phyloP scores from a whole-genome alignment of 2,888 invertebrate genomes.

The Brachyopa scutellaris region DNA sequence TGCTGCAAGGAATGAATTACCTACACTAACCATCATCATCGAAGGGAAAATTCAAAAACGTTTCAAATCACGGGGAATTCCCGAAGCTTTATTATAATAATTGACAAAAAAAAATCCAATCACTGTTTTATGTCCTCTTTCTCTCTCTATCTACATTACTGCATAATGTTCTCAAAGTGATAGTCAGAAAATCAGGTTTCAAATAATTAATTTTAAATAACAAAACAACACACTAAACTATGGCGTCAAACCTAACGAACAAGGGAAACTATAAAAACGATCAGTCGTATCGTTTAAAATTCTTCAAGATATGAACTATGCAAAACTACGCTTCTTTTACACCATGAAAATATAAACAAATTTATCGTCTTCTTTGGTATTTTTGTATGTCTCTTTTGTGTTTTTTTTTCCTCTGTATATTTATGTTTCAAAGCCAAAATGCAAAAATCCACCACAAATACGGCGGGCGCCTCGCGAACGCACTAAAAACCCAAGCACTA shows the following conservation, averaged over 20 bases:
- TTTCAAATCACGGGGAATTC: conserved; percentile 13
- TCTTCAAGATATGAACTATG: conserved; percentile 26
- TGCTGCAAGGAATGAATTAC: conserved; percentile 27
- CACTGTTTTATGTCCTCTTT: neutral
- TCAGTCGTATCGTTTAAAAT: conserved; percentile 1
- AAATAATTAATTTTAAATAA: neutral
- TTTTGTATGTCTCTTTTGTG: conserved; percentile 5
- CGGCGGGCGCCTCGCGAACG: conserved; percentile 39
- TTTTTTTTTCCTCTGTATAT: conserved; percentile 5
- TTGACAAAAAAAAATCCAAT: neutral
- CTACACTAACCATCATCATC: no score
- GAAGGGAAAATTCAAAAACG: no score
- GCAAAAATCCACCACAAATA: conserved; percentile 55
- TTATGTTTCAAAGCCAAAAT: conserved; percentile 36
- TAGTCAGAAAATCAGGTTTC: conserved; percentile 20
- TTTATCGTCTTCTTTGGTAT: conserved; percentile 31
- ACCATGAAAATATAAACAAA: conserved; percentile 3
- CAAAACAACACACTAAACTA: conserved; percentile 2
- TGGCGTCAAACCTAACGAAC: conserved; percentile 1
- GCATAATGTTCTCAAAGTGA: conserved; percentile 19
- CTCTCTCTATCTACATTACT: neutral
- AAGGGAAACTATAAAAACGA: conserved; percentile 20
- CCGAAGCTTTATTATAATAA: conserved; percentile 3
- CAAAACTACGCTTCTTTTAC: conserved; percentile 4
- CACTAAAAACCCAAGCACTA: conserved; percentile 49